Conservation (phyloP, 2,113 vertebrate species). For the Gorsachius goisagi region DNA sequence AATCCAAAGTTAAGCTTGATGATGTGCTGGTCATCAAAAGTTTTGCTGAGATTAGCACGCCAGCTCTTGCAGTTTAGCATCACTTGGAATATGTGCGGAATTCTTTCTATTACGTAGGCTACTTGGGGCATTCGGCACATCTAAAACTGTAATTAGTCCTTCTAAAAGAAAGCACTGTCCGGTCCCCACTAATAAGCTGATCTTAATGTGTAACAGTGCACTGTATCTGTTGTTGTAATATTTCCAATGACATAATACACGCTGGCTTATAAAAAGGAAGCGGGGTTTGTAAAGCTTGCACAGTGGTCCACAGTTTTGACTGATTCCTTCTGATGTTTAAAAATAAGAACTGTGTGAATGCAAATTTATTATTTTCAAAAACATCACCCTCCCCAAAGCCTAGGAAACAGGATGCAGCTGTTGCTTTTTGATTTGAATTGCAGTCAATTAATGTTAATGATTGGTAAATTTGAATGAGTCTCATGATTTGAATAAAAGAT, state of each 20-base stretch:
- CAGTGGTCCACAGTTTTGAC: background rate
- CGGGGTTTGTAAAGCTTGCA: background rate
- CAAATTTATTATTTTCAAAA: constrained; percentile 45
- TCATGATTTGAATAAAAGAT: constrained; percentile 17
- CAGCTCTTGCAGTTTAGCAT: background rate
- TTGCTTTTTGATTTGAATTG: background rate
- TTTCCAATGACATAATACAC: background rate
- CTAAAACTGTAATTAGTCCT: background rate
- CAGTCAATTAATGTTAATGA: constrained; percentile 43
- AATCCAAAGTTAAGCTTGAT: background rate
- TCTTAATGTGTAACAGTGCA: background rate
- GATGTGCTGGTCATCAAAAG: background rate
- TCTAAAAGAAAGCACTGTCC: background rate
- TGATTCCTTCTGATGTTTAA: constrained; percentile 46
- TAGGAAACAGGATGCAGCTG: constrained; percentile 42
- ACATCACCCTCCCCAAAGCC: constrained; percentile 2
- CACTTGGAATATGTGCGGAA: background rate
- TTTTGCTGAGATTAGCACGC: background rate
- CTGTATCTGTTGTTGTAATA: background rate
- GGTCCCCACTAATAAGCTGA: background rate
- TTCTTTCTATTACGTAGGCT: background rate
- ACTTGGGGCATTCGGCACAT: background rate
- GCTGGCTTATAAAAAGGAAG: background rate
- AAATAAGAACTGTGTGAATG: constrained; percentile 51
- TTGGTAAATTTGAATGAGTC: constrained; percentile 14